Conservation (phyloP, 2,797 vertebrate genomes). For the Brotogeris chrysoptera region DNA sequence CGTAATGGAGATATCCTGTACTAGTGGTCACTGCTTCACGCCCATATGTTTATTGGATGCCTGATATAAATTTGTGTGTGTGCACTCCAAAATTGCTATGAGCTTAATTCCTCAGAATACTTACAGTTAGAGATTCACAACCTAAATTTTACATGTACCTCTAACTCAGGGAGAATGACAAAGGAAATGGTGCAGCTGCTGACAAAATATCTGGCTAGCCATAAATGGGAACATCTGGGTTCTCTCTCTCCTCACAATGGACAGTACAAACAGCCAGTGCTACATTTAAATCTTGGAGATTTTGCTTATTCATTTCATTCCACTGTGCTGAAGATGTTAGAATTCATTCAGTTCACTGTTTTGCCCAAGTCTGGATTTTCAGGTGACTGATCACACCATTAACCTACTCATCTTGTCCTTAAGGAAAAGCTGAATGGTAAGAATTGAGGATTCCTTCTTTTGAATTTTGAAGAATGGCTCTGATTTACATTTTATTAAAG, state of each 20-base stretch:
- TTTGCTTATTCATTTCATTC: background rate
- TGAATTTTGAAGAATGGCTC: background rate
- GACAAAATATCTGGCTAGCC: background rate
- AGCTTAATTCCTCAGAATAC: background rate
- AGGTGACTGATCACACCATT: background rate
- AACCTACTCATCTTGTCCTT: background rate
- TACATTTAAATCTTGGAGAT: background rate
- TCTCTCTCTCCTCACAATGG: background rate
- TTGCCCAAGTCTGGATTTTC: background rate
- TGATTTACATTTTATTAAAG: background rate
- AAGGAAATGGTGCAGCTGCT: background rate
- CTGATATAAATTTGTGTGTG: background rate
- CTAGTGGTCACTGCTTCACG: background rate
- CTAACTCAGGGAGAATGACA: background rate
- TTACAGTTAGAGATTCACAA: background rate
- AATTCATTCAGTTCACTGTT: background rate
- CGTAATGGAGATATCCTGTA: fast-evolving
- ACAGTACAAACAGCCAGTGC: background rate
- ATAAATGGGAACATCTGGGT: background rate
- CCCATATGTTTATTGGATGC: background rate
- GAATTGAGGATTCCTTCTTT: background rate
- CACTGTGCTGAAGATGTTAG: background rate
- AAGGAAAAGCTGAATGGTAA: background rate
- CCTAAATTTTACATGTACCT: background rate
- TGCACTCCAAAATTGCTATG: background rate